Evolutionary conservation across 2,113 vertebrate species (phyloP).

Genomic region (Varanus salvator): DNA sequence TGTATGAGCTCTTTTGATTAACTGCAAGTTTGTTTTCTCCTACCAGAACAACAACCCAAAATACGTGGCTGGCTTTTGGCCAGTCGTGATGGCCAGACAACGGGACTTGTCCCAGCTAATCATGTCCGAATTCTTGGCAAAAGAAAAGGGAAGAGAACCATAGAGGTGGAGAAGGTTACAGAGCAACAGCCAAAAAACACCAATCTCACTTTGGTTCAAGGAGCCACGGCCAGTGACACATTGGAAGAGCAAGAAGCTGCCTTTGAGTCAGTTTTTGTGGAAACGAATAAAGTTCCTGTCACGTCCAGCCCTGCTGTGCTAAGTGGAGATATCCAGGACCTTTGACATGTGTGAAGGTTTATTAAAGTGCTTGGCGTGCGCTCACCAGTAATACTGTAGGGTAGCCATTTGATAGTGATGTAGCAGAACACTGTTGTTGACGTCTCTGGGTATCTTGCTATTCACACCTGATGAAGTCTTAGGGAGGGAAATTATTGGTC

Average conservation of each 20-base stretch:
- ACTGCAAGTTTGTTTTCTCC: slow-evolving; percentile 44
- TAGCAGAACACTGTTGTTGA: slow-evolving; percentile 64
- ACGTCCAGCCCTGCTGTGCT: slow-evolving; percentile 64
- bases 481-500: slow-evolving; percentile 26
- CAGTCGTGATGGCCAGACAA: slow-evolving; percentile 88
- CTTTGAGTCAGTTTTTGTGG: slow-evolving; percentile 88
- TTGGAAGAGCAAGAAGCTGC: slow-evolving; percentile 81
- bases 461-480: slow-evolving; percentile 60
- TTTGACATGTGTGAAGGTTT: slow-evolving; percentile 75
- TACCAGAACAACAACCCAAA: slow-evolving; percentile 91
- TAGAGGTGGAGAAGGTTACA: slow-evolving; percentile 77
- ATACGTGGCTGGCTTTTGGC: slow-evolving; percentile 96
- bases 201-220: slow-evolving; percentile 54
- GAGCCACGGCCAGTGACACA: slow-evolving; percentile 60
- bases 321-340: slow-evolving; percentile 81
- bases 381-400: slow-evolving; percentile 56
- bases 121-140: slow-evolving; percentile 94
- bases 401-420: slow-evolving; percentile 61
- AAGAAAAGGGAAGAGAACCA: slow-evolving; percentile 87
- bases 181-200: slow-evolving; percentile 71
- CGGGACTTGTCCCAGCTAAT: slow-evolving; percentile 94
- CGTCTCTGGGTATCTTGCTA: slow-evolving; percentile 65
- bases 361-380: slow-evolving; percentile 50
- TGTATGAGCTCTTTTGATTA: not conserved
- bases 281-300: slow-evolving; percentile 69